A percentile compares a stretch with the other conserved stretches of the same genome.
phyloP scores from a whole-genome alignment of 2,113 vertebrate genomes.

The Dermatemys mawii region DNA sequence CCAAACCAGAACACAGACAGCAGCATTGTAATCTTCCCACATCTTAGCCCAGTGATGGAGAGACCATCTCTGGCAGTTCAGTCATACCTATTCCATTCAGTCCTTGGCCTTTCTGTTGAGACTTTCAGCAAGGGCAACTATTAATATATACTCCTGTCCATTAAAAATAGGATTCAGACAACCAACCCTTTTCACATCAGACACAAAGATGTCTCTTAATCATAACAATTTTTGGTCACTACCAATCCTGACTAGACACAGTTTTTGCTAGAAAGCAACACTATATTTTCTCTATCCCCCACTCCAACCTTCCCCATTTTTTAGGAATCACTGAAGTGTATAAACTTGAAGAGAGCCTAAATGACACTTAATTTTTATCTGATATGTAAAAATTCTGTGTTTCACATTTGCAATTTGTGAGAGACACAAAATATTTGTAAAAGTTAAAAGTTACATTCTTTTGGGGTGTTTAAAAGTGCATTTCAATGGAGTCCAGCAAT shows the following conservation, averaged over 20 bases:
- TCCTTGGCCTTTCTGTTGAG: not conserved
- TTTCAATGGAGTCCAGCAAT: not conserved
- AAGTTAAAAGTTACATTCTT: not conserved
- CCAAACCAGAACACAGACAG: fast-evolving
- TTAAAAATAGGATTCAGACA: not conserved
- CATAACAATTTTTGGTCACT: not conserved
- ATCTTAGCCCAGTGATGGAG: not conserved
- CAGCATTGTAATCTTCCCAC: not conserved
- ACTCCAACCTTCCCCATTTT: not conserved
- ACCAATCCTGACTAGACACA: not conserved
- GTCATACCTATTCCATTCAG: not conserved
- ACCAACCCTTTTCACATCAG: fast-evolving
- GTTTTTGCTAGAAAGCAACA: not conserved
- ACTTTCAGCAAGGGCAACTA: not conserved
- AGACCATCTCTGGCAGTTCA: not conserved
- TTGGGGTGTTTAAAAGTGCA: not conserved
- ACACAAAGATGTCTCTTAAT: not conserved
- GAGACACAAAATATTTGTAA: not conserved
- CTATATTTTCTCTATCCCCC: not conserved
- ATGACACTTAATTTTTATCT: conserved; percentile 27
- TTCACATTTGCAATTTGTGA: not conserved
- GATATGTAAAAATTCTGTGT: not conserved
- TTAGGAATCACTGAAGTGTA: not conserved
- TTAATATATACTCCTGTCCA: not conserved
- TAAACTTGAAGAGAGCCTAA: not conserved